Conservation (phyloP, 2,888 invertebrate genomes). For the Venustoraphidia nigricollis region DNA sequence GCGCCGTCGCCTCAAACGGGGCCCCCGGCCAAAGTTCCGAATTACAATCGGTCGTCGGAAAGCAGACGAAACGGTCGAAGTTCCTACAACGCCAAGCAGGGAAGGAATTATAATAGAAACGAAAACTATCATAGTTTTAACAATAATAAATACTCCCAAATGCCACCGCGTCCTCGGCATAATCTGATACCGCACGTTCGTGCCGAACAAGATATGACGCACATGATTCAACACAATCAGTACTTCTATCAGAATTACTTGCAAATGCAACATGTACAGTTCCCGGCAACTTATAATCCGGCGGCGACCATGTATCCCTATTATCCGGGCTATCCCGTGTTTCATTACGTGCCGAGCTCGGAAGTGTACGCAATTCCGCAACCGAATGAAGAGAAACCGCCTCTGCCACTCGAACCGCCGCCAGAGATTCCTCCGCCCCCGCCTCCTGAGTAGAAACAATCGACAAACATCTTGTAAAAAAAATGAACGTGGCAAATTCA, state of each 20-base stretch:
- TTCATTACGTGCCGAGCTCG: slow-evolving; percentile 13
- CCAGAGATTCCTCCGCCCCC: slow-evolving; percentile 47
- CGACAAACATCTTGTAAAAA: not conserved
- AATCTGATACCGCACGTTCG: slow-evolving; percentile 23
- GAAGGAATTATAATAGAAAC: slow-evolving; percentile 20
- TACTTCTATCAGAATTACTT: slow-evolving; percentile 6
- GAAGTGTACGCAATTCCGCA: slow-evolving; percentile 19
- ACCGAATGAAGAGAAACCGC: slow-evolving; percentile 25
- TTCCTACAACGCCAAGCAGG: slow-evolving; percentile 22
- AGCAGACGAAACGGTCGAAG: slow-evolving; percentile 25
- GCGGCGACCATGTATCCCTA: slow-evolving; percentile 9
- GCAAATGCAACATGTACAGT: not conserved
- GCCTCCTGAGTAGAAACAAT: slow-evolving; percentile 28
- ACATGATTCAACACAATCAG: slow-evolving; percentile 8
- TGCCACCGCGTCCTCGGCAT: not conserved
- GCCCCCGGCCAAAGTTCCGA: slow-evolving; percentile 16
- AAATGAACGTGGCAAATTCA: not conserved
- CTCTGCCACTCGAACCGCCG: slow-evolving; percentile 40
- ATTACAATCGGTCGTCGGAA: slow-evolving; percentile 16
- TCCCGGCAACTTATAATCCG: not conserved
- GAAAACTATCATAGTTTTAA: slow-evolving; percentile 12
- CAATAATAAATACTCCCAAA: slow-evolving; percentile 5
- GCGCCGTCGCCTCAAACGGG: slow-evolving; percentile 13
- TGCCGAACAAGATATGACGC: slow-evolving; percentile 8
- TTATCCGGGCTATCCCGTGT: slow-evolving; percentile 20